These are phyloP conservation scores for Talpa occidentalis DNA, from an alignment of 2,113 vertebrate species.

Conservation along the genomic window DNA sequence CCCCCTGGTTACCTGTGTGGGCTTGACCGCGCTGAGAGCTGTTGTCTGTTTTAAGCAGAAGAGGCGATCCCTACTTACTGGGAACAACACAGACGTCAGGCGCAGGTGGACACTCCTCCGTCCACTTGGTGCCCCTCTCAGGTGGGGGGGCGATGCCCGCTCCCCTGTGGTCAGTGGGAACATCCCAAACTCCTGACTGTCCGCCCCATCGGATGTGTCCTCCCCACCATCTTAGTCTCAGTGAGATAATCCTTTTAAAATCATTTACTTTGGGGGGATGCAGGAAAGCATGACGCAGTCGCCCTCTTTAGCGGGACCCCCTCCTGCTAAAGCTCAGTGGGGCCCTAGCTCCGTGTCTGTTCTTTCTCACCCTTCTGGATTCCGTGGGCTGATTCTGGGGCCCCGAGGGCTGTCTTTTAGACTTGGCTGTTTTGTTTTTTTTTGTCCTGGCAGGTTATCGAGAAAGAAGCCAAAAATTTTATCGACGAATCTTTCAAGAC, in stretches of 20 bases:
- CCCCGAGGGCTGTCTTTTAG: too few species aligned
- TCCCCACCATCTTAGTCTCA: background rate
- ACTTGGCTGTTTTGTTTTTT: background rate
- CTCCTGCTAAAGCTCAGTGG: background rate
- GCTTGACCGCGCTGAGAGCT: background rate
- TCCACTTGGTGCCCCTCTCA: too few species aligned
- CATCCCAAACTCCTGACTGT: background rate
- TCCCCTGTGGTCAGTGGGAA: too few species aligned
- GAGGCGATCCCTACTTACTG: too few species aligned
- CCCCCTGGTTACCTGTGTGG: background rate
- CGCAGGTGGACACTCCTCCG: too few species aligned
- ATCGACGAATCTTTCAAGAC: slow-evolving; percentile 94
- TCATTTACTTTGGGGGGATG: too few species aligned
- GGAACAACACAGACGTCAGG: too few species aligned
- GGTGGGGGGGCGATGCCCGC: too few species aligned
- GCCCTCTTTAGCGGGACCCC: background rate
- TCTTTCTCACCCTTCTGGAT: background rate
- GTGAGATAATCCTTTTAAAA: too few species aligned
- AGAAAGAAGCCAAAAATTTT: slow-evolving; percentile 92
- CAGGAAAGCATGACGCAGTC: background rate
- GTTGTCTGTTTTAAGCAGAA: too few species aligned
- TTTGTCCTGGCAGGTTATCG: slow-evolving; percentile 88
- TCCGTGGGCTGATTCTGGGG: background rate
- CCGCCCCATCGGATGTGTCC: background rate
- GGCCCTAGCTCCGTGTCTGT: background rate